Conservation (phyloP, 2,888 invertebrate genomes). For the Synanthedon vespiformis region DNA sequence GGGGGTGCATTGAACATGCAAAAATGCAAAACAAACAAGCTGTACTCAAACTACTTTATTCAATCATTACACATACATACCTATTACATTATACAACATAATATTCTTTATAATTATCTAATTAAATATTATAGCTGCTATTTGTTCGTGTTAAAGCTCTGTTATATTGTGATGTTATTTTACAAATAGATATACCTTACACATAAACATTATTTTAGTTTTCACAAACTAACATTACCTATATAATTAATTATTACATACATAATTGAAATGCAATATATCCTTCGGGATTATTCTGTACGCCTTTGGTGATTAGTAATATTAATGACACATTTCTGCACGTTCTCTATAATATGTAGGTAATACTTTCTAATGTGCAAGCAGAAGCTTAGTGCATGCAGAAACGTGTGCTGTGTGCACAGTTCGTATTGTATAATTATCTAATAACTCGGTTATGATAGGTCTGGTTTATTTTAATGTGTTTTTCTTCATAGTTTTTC, state of each 20-base stretch:
- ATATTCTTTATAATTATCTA: slow-evolving; percentile 4
- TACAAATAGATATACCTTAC: not conserved
- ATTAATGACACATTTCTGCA: slow-evolving; percentile 1
- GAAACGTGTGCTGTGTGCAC: slow-evolving; percentile 8
- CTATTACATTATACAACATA: slow-evolving; percentile 3
- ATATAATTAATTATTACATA: not conserved
- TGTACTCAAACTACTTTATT: slow-evolving; percentile 40
- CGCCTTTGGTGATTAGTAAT: slow-evolving; percentile 11
- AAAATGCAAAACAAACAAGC: slow-evolving; percentile 38
- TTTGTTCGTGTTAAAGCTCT: slow-evolving; percentile 25
- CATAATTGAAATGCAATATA: not conserved
- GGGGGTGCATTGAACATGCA: not conserved
- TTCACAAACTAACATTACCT: not conserved
- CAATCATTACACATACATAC: slow-evolving; percentile 16
- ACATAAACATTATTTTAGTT: not conserved
- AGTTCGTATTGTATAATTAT: not conserved
- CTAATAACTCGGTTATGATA: not conserved
- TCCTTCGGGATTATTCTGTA: not conserved
- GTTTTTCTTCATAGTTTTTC: too few relatives aligned
- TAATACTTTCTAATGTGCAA: not conserved
- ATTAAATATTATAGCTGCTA: slow-evolving; percentile 10
- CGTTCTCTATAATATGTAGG: not conserved
- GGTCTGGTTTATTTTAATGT: too few relatives aligned
- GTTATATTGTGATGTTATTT: slow-evolving; percentile 14
- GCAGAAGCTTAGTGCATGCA: slow-evolving; percentile 13